Percentiles rank a stretch among this genome's conserved stretches.
Evolutionary conservation across 2,797 vertebrate genomes (phyloP).

Genomic region (Enteromius fasciolatus): DNA sequence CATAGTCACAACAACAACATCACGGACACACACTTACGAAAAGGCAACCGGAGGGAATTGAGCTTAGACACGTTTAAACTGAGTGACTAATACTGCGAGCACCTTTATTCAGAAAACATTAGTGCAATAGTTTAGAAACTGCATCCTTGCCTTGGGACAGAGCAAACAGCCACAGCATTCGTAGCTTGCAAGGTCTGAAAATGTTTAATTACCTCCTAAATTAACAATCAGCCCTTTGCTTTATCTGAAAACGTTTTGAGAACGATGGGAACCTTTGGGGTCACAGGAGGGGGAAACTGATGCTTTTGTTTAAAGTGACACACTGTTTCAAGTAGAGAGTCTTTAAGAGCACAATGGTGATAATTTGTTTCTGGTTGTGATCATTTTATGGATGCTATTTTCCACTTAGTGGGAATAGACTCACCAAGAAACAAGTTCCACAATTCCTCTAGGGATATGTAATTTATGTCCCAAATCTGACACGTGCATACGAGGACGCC

Average conservation of each 20-base stretch:
- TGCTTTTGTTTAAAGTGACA: background rate
- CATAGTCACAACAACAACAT: conserved; percentile 27
- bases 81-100: conserved; percentile 25
- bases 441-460: background rate
- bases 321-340: background rate
- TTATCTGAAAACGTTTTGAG: conserved; percentile 29
- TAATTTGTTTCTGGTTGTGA: background rate
- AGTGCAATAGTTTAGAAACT: conserved; percentile 13
- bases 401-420: background rate
- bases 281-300: background rate
- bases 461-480: background rate
- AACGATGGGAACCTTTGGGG: background rate
- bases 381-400: background rate
- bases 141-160: conserved; percentile 11
- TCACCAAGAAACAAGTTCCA: background rate
- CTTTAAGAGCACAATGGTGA: background rate
- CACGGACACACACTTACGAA: conserved; percentile 16
- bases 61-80: background rate
- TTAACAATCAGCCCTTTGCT: conserved; percentile 24
- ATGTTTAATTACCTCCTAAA: background rate
- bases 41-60: conserved; percentile 24
- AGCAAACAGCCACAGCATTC: background rate
- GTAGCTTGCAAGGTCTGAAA: background rate
- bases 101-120: conserved; percentile 22
- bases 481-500: background rate